Evolutionary conservation across 2,888 invertebrate genomes (phyloP), one percentile per base, ranked within the genome.

Genomic region (Drosophila demipolita): DNA sequence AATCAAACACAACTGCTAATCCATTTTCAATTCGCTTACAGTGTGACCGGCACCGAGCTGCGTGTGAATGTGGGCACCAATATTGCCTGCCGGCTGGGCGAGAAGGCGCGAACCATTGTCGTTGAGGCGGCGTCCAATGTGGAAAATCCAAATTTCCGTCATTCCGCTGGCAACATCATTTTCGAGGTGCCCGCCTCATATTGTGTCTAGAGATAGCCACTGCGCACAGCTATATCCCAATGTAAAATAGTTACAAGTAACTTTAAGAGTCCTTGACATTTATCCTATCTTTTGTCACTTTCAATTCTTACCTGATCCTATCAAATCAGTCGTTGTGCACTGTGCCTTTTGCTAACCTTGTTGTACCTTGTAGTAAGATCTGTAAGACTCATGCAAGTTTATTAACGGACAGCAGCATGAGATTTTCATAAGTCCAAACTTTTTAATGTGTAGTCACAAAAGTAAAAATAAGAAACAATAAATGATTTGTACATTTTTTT

Each of bases 81-180:
- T 3, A 95, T 98, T 70, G 95, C 96, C 80, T 98, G 98, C 92
- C 97, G 96, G 90, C 94, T 99, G 76, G 98, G 98, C 57, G 96
- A 97, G 81, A 98, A 97, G 93, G 94, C 95, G n/a, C 91, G 92
- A 66, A 90, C 91, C 40, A 92, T 93, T 73, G 83, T 89, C 33
- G 86, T 93, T 54, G 93, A 93, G 82, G 93, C 91, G 58, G 91
- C 83, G 17, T 69, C 91, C 36, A 91, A 92, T 63, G 91, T 93
- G 29, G 92, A 93, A 64, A 90, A 81, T 69, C 92, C 93, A 11
- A 90, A 78, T 69, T 93, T 93, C 78, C 89, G 92, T 75, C 86
- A 92, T 86, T 88, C 91, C 71, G 89, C 90, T 40, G 90, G 89
- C 68, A 90, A 90, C 52, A 93, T 93, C 38, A 92, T 93, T 62